Base-by-base conservation (phyloP, 1,140 invertebrate genomes). In the Ceratina australensis region DNA sequence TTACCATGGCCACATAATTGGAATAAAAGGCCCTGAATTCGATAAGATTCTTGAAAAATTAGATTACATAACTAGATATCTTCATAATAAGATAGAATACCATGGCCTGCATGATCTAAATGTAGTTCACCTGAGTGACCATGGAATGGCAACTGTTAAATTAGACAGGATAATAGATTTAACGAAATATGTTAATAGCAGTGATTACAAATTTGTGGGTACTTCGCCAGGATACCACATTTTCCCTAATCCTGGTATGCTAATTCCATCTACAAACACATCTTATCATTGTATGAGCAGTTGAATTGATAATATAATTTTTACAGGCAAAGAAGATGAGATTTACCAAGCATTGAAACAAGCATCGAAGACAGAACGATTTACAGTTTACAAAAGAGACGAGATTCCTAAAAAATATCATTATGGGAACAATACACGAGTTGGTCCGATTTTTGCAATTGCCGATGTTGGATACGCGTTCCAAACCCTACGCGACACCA, bases 41-140 rank as follows among this genome's bases (percentile, higher is more conserved):
- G 90, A 92, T 71, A 79, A 93, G 20, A 82, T 94, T 71, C 88
- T 96, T 13, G 78, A 85, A 66, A 86, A 91, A 80, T 84, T 95
- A 18, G 95, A 96, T 85, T 88, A 92, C 57, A 89, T 94, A 26
- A 93, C 95, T 1, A 89, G 91, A 61, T 94, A 95, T 86, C 87
- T 95, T 59, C 90, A 95, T 83, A 79, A 93, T 20, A 90, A 93
- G 81, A 81, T 96, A 42, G 86, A 90, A 49, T 68, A 89, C 1
- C 83, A 93, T 72, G 87, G 91, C 13, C 88, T 96, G 52, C 87
- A 87, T 52, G 91, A 94, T 85, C 91, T 95, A 0, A 96, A 96
- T 88, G 89, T 96, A 1, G 93, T 96, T 74, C 92, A 96, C 60
- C 89, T 96, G 3, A 95, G 95, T 87, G 96, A 97, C 90, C 96